Percentiles rank a stretch among this genome's conserved stretches.
Conservation (phyloP, 2,113 vertebrate species). For the Mormyrus lacerda region DNA sequence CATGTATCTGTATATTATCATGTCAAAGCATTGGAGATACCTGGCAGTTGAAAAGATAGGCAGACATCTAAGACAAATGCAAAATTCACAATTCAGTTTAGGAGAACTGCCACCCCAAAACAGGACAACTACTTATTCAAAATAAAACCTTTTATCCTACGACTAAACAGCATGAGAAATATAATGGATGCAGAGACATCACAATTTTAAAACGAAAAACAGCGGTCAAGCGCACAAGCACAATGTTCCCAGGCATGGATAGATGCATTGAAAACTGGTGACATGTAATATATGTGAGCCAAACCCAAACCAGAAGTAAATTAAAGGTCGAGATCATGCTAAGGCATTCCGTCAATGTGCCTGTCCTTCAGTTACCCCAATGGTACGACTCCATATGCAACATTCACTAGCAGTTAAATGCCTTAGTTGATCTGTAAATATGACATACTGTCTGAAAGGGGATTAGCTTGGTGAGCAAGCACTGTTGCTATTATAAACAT, state of each 20-base stretch:
- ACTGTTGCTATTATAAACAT: slow-evolving; percentile 24
- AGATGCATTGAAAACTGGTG: background rate
- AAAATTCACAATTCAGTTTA: background rate
- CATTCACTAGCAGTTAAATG: background rate
- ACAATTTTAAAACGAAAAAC: background rate
- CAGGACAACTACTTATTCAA: background rate
- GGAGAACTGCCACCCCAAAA: background rate
- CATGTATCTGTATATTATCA: background rate
- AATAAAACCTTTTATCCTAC: background rate
- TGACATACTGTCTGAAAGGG: background rate
- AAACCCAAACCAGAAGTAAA: background rate
- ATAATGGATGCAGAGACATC: background rate
- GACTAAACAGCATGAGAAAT: background rate
- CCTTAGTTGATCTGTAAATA: slow-evolving; percentile 13
- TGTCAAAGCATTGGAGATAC: no score
- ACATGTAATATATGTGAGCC: background rate
- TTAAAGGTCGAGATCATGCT: background rate
- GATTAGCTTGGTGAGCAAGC: slow-evolving; percentile 16
- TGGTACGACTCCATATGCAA: background rate
- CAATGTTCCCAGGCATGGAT: background rate
- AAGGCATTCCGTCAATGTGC: background rate
- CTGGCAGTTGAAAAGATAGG: background rate
- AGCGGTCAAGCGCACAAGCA: background rate
- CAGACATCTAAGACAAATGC: background rate
- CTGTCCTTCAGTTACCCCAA: background rate